Evolutionary conservation across 2,888 invertebrate species (phyloP).

Genomic region (Synanthedon andrenaeformis): DNA sequence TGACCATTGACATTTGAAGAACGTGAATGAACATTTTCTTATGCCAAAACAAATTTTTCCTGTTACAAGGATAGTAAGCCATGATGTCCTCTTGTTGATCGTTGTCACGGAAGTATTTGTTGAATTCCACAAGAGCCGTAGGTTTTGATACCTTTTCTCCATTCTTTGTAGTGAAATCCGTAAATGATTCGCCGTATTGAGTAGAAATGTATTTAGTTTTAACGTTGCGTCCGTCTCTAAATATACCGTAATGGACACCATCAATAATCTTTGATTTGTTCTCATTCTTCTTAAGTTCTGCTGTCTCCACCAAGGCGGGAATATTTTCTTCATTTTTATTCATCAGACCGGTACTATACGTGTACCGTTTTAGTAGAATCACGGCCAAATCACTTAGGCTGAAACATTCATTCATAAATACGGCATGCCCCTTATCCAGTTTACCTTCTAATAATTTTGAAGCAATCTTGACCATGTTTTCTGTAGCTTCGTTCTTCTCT

Average conservation of each 20-base stretch:
- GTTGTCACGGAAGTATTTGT: constrained; percentile 12
- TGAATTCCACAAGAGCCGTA: constrained; percentile 12
- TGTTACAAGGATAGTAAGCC: constrained; percentile 13
- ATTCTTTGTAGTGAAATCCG: constrained; percentile 7
- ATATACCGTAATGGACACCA: constrained; percentile 16
- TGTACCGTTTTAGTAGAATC: constrained; percentile 20
- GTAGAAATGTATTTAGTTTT: constrained; percentile 12
- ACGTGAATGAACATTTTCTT: constrained; percentile 14
- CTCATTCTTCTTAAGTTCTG: constrained; percentile 14
- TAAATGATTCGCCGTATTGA: constrained; percentile 9
- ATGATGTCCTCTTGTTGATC: constrained; percentile 15
- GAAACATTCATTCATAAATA: constrained; percentile 29
- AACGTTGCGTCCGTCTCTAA: constrained; percentile 11
- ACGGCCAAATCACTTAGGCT: constrained; percentile 20
- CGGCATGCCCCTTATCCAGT: constrained; percentile 18
- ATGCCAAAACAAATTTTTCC: constrained; percentile 12
- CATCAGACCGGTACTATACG: constrained; percentile 35
- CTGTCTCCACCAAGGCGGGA: constrained; percentile 10
- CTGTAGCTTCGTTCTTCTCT: constrained; percentile 13
- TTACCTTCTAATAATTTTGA: constrained; percentile 20
- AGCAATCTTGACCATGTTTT: constrained; percentile 17
- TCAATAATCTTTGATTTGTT: constrained; percentile 13
- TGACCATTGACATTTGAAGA: constrained; percentile 10
- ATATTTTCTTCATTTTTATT: constrained; percentile 17
- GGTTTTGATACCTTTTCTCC: constrained; percentile 11